Evolutionary conservation across 37 sponge, comb jelly and placozoan species (phyloP), one percentile per base, ranked within the genome.

Genomic region (Tethya wilhelma): DNA sequence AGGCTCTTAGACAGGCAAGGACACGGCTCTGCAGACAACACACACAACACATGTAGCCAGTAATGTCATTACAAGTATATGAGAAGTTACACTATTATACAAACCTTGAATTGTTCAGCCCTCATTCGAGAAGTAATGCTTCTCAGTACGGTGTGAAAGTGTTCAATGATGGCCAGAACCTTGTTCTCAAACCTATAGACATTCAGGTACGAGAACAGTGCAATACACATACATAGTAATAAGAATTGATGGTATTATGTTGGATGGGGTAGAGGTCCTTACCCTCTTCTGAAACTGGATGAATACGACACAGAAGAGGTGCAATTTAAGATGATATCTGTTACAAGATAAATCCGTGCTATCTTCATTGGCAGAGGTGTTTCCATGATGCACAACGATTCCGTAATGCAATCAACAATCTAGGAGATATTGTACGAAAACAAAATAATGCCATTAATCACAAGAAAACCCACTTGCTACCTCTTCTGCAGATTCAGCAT

Each of bases 371-470:
- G 83, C 29, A 93, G 81, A 5, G 96, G 96, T 23, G 96, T 98
- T 67, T 91, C 92, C 14, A 56, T 55, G 19, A 98, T 94, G 45
- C 80, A 75, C 75, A 98, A 83, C n/a, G 96, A 83, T 78, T 98
- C 99, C 4, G 69, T 66, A 17, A 98, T 88, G 73, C 96, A 98
- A 40, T 98, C 97, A 44, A 98, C 90, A n/a, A 98, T 90, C 95
- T 96, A 59, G 4, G 58, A 29, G 22, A 39, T 23, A 53, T 7
- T 8, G 33, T 14, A 8, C 5, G 25, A 65, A 65, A 11, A 45
- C 40, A 26, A 30, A 60, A 40, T 7, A 22, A 3, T 26, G 34
- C 8, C 29, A 67, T 36, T 8, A 67, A 36, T 20, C 39, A 67
- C 33, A 67, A 36, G 4, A 19, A 67, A 7, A 34, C 37, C 29